A percentile compares a stretch with the other conserved stretches of the same genome.
Conservation (phyloP, 2,797 vertebrate genomes). For the Hafferia zeledoni region DNA sequence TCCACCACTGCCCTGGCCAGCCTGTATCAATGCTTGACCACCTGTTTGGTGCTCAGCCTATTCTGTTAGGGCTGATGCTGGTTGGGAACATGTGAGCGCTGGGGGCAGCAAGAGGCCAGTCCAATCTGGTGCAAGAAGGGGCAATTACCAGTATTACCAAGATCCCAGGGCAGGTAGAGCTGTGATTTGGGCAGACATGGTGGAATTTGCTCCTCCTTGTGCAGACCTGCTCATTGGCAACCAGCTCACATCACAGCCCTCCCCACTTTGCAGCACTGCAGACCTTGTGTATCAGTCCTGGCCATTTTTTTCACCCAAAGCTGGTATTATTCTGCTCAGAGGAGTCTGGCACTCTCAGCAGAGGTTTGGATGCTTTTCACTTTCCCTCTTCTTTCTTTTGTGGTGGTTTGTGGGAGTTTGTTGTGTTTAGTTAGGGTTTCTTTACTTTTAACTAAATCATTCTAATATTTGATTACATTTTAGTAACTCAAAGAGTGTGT, state of each 20-base stretch:
- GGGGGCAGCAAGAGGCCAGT: not conserved
- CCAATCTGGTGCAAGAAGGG: not conserved
- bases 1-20: not conserved
- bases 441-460: not conserved
- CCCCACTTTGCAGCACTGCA: not conserved
- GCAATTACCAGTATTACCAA: not conserved
- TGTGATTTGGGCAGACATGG: not conserved
- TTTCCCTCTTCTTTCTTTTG: not conserved
- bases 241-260: not conserved
- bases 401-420: not conserved
- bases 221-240: not conserved
- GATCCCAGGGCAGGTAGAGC: not conserved
- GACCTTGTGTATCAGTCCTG: not conserved
- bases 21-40: not conserved
- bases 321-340: not conserved
- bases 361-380: not conserved
- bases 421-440: not conserved
- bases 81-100: rapidly evolving
- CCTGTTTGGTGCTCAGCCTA: not conserved
- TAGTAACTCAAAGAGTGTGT: rapidly evolving
- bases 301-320: not conserved
- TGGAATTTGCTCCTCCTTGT: not conserved
- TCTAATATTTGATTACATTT: not conserved
- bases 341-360: not conserved
- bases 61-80: not conserved